Conservation (phyloP, 2,113 vertebrate species). For the Petrocephalus zakoni region DNA sequence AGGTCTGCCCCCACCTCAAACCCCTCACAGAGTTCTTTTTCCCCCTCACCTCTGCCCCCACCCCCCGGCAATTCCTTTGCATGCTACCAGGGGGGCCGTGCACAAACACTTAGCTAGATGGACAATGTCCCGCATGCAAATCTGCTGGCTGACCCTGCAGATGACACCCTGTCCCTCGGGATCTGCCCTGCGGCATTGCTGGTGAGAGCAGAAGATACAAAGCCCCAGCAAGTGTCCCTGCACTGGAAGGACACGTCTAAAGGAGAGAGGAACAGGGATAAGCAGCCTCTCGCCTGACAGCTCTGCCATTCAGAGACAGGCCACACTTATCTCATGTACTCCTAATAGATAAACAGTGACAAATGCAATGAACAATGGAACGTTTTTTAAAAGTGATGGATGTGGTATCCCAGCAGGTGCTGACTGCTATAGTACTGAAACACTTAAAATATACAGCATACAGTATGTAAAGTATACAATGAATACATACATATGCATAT, state of each 20-base stretch:
- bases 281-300: neutral
- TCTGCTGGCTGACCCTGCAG: neutral
- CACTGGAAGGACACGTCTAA: neutral
- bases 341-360: neutral
- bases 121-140: neutral
- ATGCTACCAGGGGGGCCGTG: neutral
- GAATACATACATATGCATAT: neutral
- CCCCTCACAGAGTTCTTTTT: neutral
- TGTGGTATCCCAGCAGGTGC: neutral
- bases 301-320: neutral
- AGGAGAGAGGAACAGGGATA: neutral
- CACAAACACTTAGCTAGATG: neutral
- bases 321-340: neutral
- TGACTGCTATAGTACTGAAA: neutral
- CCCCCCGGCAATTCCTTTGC: neutral
- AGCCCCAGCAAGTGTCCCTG: neutral
- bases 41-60: neutral
- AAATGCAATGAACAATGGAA: neutral
- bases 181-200: neutral
- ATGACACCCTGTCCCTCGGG: neutral
- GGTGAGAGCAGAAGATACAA: neutral
- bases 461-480: neutral
- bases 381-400: neutral
- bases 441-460: neutral
- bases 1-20: neutral